Evolutionary conservation across 2,113 vertebrate genomes (phyloP), one percentile per base, ranked within the genome.

Genomic region (Peromyscus maniculatus): DNA sequence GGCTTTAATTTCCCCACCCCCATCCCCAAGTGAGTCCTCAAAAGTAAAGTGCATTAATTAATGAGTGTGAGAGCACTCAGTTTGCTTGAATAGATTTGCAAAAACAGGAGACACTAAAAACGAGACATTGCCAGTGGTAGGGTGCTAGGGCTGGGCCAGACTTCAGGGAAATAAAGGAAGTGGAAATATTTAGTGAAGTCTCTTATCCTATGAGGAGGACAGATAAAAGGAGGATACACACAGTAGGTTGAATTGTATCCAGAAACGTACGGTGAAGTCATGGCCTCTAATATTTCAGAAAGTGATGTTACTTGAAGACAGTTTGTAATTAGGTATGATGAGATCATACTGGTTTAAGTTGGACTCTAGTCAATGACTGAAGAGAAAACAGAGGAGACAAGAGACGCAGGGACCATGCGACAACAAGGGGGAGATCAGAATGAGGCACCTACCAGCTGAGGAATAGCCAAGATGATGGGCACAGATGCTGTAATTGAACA

Each of bases 231-330:
- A 15, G 24, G 4, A 22, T 5, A 67, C 64, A 7, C 31, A 49
- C 24, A 75, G 49, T 10, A 43, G 39, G 17, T 49, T 80, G 77
- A 80, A 87, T 74, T 74, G 55, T n/a, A 11, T 5, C 22, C 17
- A 21, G 10, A 87, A 87, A 55, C 9, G 2, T 5, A 62, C 7
- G 19, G 22, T 13, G 4, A 93, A 80, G 17, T 75, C 21, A 24
- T 33, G n/a, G 75, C 21, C 5, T 21, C 7, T 2, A 11, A 33
- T 62, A 71, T 3, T 57, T 74, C 15, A 71, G 11, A 87, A 89
- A n/a, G 39, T 43, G 33, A 77, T 49, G 9, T 89, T 64, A 79
- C 72, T 89, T 95, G 83, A 55, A 94, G 59, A 93, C 13, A 74
- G 3, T 78, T 95, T 78, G 36, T 83, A 67, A 26, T 93, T 59